Evolutionary conservation across 1,140 invertebrate genomes (phyloP), one percentile per base, ranked within the genome.

Genomic region (Vanessa atalanta): DNA sequence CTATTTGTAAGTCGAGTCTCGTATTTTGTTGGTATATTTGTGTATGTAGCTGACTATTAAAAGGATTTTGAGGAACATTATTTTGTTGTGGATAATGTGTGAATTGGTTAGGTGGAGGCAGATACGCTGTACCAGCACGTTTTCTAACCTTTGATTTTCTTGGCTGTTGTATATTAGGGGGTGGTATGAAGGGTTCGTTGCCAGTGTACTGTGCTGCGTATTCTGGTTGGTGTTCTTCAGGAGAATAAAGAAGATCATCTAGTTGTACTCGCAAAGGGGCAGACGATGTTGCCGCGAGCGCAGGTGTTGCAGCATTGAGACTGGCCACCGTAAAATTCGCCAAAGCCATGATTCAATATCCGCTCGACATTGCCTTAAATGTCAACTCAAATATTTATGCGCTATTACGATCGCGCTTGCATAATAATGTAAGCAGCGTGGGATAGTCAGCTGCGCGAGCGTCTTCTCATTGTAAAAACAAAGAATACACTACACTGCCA

Each of bases 41-140:
- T 48, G 88, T 76, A 70, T 92, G 87, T 31, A 90, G 50, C 48
- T 82, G 90, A 65, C 78, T 77, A 55, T 78, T 82, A 63, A 88
- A 91, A 51, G 89, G 89, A 66, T 91, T 92, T 57, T 83, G 85
- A 51, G 84, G 88, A 53, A 87, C 72, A 60, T 85, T 81, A 67
- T 88, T 79, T 68, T 86, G 85, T 68, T 74, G 79, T 31, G 84
- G 89, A 73, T 92, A 92, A 50, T 88, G 88, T 0, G 86, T 85
- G 72, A 83, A 92, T 63, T 92, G 90, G 67, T 92, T 89, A 0
- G 85, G 84, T 12, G 90, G 90, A 23, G 90, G 90, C 5, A 92
- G 83, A 69, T 92, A 92, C 3, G 90, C 83, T n/a, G 88, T 82
- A 5, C 90, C 90, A 13, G 90, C 90, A 47, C 90, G 88, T 70